A percentile compares a stretch with the other conserved stretches of the same genome.
Evolutionary conservation across 2,797 vertebrate genomes (phyloP).

Genomic region (Cyprinella venusta): DNA sequence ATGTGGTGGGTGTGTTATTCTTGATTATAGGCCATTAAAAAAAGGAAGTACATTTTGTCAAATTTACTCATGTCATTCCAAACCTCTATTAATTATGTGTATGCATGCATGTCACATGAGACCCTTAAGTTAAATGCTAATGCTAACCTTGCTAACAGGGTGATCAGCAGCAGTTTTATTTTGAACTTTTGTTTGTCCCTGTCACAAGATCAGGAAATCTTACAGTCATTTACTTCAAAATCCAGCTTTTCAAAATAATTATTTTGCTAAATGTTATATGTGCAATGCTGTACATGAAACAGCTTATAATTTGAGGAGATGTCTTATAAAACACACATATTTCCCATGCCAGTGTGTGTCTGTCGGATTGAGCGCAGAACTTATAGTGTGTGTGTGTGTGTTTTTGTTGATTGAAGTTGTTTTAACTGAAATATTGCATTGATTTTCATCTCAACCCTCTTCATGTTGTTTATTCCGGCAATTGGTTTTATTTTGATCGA

Average conservation of each 20-base stretch:
- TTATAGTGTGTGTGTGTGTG: neutral
- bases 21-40: no score
- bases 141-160: neutral
- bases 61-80: no score
- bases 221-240: neutral
- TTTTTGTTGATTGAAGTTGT: constrained; percentile 5
- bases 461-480: neutral
- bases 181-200: neutral
- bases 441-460: neutral
- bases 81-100: no score
- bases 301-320: neutral
- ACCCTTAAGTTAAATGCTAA: neutral
- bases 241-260: neutral
- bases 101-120: no score
- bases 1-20: no score
- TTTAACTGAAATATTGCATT: constrained; percentile 4
- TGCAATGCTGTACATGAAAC: neutral
- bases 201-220: neutral
- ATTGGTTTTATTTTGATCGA: neutral
- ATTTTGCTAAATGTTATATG: neutral
- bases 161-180: neutral
- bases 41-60: no score
- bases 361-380: neutral
- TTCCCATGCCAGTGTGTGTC: neutral
- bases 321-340: neutral